A percentile compares a stretch with the other conserved stretches of the same genome.
These are phyloP conservation scores for Pemphredon lugubris DNA, from an alignment of 2,888 invertebrate species.

Conservation along the genomic window DNA sequence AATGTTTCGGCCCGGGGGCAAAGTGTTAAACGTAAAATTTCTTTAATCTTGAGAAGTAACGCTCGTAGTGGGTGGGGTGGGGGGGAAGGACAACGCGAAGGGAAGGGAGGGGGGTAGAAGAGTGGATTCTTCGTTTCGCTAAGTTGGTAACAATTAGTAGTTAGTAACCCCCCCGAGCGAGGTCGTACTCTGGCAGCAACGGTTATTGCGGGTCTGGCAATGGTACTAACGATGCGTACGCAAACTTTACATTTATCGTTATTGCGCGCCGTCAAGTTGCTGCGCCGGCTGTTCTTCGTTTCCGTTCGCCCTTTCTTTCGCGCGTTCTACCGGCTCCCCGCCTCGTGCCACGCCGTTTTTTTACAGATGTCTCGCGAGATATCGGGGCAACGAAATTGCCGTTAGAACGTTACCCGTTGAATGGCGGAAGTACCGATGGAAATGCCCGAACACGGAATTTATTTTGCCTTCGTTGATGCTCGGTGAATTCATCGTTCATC, in stretches of 20 bases:
- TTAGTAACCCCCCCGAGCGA: conserved; percentile 60
- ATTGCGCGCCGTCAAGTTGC: conserved; percentile 60
- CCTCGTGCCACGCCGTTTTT: no score
- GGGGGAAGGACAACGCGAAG: conserved; percentile 1
- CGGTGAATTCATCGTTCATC: no score
- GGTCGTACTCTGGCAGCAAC: conserved; percentile 62
- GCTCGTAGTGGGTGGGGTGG: neutral
- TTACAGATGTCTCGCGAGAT: no score
- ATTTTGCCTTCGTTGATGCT: no score
- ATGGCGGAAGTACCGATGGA: no score
- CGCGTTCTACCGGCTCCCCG: neutral
- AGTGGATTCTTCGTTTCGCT: conserved; percentile 62
- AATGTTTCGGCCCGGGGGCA: conserved; percentile 22
- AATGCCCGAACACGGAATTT: no score
- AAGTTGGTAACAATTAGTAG: conserved; percentile 73
- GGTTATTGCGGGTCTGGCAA: conserved; percentile 69
- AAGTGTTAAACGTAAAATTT: conserved; percentile 44
- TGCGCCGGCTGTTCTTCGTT: conserved; percentile 37
- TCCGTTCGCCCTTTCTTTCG: conserved; percentile 1
- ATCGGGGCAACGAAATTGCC: no score
- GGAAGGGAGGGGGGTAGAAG: neutral
- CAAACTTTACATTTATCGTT: conserved; percentile 76
- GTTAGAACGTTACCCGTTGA: no score
- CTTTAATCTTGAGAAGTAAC: conserved; percentile 56
- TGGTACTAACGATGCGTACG: conserved; percentile 74